These are phyloP conservation scores for Cyprinodon tularosa DNA, from an alignment of 2,113 vertebrate genomes.

Conservation along the genomic window DNA sequence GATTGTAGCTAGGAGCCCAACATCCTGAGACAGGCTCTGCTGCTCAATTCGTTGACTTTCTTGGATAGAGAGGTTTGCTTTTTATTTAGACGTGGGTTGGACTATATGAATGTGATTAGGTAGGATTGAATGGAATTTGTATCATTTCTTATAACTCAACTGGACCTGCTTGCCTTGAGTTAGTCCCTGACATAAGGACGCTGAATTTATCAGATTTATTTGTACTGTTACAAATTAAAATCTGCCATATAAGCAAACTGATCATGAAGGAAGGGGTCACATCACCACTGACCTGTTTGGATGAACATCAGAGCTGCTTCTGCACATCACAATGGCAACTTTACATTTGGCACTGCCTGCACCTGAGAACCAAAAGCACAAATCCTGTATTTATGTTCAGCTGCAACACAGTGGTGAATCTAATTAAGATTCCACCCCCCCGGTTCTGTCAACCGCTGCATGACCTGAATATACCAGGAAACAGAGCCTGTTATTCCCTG, in stretches of 20 bases:
- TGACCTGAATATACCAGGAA: background rate
- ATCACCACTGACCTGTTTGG: conserved; percentile 78
- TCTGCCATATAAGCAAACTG: background rate
- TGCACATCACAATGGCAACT: conserved; percentile 91
- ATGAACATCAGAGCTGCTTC: conserved; percentile 67
- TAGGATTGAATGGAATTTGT: no score
- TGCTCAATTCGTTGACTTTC: no score
- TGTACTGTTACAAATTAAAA: background rate
- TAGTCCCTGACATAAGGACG: no score
- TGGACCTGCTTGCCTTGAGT: no score
- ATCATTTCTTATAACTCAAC: no score
- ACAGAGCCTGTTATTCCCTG: background rate
- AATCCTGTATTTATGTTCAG: background rate
- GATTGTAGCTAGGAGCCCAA: background rate
- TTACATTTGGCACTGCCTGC: conserved; percentile 88
- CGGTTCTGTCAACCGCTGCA: conserved; percentile 9
- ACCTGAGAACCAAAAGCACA: conserved; percentile 76
- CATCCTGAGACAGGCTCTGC: no score
- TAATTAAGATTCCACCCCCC: background rate
- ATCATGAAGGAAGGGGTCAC: background rate
- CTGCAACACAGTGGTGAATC: background rate
- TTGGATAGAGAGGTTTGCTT: no score
- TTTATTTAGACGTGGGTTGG: no score
- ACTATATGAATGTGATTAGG: no score
- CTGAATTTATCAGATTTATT: no score